Evolutionary conservation across 2,888 invertebrate species (phyloP).

Genomic region (Ernsta delagoae): DNA sequence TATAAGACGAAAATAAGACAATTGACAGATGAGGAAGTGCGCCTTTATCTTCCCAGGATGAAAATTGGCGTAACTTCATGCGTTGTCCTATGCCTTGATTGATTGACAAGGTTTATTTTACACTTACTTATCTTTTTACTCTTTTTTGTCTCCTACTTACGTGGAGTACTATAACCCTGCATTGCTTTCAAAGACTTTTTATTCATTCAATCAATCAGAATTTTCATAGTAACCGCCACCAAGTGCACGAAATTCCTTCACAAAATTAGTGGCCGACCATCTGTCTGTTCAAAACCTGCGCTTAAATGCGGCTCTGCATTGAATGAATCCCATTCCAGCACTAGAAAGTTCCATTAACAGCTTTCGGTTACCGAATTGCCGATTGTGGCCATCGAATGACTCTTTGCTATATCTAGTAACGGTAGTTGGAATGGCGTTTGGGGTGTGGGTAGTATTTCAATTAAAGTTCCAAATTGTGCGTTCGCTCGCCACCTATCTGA

Average conservation of each 20-base stretch:
- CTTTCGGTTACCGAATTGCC: constrained; percentile 25
- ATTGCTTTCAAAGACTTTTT: neutral
- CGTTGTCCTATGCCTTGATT: too few species aligned
- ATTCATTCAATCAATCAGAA: neutral
- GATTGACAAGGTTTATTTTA: too few species aligned
- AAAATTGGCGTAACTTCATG: too few species aligned
- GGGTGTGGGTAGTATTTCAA: constrained; percentile 34
- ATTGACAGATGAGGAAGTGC: too few species aligned
- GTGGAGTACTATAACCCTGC: too few species aligned
- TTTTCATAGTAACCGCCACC: neutral
- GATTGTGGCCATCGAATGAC: constrained; percentile 25
- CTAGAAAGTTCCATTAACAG: constrained; percentile 26
- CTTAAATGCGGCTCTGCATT: constrained; percentile 1
- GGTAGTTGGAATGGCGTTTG: neutral
- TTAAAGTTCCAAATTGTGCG: constrained; percentile 32
- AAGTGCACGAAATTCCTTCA: neutral
- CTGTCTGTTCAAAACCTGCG: neutral
- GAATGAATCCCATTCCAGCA: constrained; percentile 18
- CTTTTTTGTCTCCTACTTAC: too few species aligned
- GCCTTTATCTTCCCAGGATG: too few species aligned
- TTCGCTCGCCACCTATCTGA: constrained; percentile 27
- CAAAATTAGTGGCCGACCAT: neutral
- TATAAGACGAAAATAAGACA: too few species aligned
- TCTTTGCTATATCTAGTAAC: constrained; percentile 6
- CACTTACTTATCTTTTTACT: too few species aligned